Evolutionary conservation across 2,888 invertebrate species (phyloP).

Genomic region (Rhingia rostrata): DNA sequence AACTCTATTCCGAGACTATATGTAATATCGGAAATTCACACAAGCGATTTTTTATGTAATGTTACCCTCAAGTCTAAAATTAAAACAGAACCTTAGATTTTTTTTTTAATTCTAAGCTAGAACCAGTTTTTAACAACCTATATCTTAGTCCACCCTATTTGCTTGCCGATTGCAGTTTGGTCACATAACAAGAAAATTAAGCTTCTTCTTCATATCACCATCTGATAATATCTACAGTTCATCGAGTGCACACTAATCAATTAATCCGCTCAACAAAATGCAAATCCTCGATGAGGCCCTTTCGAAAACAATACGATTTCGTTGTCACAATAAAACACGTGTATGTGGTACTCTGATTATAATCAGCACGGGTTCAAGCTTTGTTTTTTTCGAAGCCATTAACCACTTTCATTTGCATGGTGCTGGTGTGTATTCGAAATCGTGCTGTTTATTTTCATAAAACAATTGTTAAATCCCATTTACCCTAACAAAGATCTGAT

Average conservation of each 20-base stretch:
- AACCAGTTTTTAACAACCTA: no score
- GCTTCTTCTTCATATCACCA: no score
- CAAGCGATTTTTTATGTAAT: no score
- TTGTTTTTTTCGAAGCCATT: conserved; percentile 57
- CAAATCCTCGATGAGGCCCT: conserved; percentile 2
- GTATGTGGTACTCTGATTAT: conserved; percentile 61
- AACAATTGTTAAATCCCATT: conserved; percentile 64
- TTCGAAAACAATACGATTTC: conserved; percentile 24
- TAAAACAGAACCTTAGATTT: no score
- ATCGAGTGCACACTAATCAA: not conserved
- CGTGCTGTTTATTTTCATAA: conserved; percentile 71
- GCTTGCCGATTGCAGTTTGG: no score
- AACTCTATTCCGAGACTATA: no score
- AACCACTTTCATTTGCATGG: conserved; percentile 47
- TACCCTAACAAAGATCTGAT: conserved; percentile 3
- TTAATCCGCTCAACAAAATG: not conserved
- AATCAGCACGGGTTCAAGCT: conserved; percentile 61
- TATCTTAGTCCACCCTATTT: no score
- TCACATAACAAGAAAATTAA: no score
- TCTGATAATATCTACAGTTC: no score
- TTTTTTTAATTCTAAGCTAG: no score
- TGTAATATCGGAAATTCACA: no score
- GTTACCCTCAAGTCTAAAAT: no score
- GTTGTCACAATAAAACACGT: conserved; percentile 54
- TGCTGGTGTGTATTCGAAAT: conserved; percentile 19